phyloP scores from a whole-genome alignment of 2,888 invertebrate genomes.

The Dendrolimus pini region DNA sequence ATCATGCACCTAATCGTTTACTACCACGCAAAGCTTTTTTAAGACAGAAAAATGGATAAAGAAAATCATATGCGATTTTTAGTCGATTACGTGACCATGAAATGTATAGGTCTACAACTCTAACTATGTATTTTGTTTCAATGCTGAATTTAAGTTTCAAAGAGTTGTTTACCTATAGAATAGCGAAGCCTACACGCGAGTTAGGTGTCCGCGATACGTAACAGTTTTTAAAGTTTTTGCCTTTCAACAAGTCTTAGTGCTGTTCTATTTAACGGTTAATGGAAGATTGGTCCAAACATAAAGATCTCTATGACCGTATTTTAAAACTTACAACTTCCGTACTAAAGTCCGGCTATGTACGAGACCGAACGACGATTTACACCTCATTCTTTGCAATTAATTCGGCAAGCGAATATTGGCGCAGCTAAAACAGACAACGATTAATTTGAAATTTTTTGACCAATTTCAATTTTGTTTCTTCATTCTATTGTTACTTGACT shows the following conservation, averaged over 20 bases:
- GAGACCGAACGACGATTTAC: conserved; percentile 40
- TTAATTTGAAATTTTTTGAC: conserved; percentile 14
- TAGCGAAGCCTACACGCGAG: conserved; percentile 24
- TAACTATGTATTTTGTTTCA: conserved; percentile 12
- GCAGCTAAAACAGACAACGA: conserved; percentile 68
- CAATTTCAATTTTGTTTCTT: neutral
- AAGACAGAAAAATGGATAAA: conserved; percentile 32
- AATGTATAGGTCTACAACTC: conserved; percentile 26
- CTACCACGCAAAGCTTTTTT: conserved; percentile 40
- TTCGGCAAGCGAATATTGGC: conserved; percentile 70
- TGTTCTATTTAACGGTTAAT: conserved; percentile 33
- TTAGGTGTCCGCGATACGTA: conserved; percentile 29
- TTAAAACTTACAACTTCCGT: conserved; percentile 59
- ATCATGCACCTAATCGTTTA: conserved; percentile 2
- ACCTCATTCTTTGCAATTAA: conserved; percentile 63
- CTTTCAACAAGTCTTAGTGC: conserved; percentile 21
- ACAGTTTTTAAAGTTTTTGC: conserved; percentile 15
- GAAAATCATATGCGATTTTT: conserved; percentile 29
- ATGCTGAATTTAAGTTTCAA: conserved; percentile 9
- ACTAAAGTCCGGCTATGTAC: conserved; percentile 44
- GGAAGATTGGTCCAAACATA: conserved; percentile 42
- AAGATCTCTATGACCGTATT: conserved; percentile 37
- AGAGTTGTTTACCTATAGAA: conserved; percentile 5
- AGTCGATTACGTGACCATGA: conserved; percentile 41
- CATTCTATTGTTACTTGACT: neutral